Evolutionary conservation across 2,113 vertebrate genomes (phyloP), one percentile per base, ranked within the genome.

Genomic region (Candoia aspera): DNA sequence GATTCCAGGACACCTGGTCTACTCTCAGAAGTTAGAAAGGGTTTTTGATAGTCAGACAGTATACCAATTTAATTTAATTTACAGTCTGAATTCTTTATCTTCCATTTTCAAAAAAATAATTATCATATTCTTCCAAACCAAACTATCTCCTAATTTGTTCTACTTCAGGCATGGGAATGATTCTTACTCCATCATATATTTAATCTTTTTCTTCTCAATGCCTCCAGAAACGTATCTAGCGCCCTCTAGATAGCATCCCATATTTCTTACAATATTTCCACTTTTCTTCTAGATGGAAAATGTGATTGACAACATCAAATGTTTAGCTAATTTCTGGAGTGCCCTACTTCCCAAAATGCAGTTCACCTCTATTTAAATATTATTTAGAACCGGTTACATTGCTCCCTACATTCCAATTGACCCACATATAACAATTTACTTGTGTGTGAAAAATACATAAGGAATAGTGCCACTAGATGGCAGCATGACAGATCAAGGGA

Each of bases 391-490:
- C 42, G 29, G 86, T 37, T 57, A 87, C 15, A 23, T 58, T 33
- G n/a, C 55, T 55, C 54, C 53, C 55, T 87, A 37, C 10, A 15
- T 86, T 86, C 19, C 12, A 55, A 54, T 54, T 83, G 37, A 91
- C n/a, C 60, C n/a, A 87, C 87, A 33, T 4, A 37, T 55, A 73
- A 29, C 49, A 60, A 53, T 4, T 19, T 84, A 9, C 19, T 83
- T 83, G 6, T 12, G 26, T 11, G 59, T 24, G 19, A 37, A 37
- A 58, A 33, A 11, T 46, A 26, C 24, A 23, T 55, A 60, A 88
- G 42, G n/a, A n/a, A 62, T 87, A 53, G 68, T 60, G 60, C 73
- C 91, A 88, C 86, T 88, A 88, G 91, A 73, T 92, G 91, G 91
- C 91, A 92, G 55, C 83, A n/a, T 88, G 46, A 88, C 29, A 84